phyloP scores from a whole-genome alignment of 1,140 invertebrate species.

The Catajapyx aquilonaris region DNA sequence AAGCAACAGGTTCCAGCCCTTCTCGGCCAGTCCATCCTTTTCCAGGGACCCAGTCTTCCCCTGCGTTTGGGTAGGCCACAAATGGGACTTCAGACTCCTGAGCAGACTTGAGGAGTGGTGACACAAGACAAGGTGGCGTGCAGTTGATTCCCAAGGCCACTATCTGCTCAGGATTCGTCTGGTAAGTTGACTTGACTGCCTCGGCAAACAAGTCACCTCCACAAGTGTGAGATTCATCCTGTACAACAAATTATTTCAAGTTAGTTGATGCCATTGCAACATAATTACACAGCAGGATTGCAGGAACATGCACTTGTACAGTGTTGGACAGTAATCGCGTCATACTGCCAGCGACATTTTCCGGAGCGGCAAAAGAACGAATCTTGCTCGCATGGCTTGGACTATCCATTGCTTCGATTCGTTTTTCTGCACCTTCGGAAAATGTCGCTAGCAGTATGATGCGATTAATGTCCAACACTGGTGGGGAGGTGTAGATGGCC shows the following conservation, averaged over 20 bases:
- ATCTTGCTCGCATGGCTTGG: too few relatives aligned
- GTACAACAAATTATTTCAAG: not conserved
- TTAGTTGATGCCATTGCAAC: constrained; percentile 4
- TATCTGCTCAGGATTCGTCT: constrained; percentile 36
- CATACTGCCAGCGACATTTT: too few relatives aligned
- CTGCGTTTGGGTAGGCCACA: constrained; percentile 52
- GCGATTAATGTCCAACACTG: too few relatives aligned
- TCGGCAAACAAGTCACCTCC: constrained; percentile 45
- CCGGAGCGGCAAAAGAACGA: too few relatives aligned
- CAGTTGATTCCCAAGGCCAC: constrained; percentile 74
- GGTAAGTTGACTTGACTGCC: constrained; percentile 37
- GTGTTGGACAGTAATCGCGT: too few relatives aligned
- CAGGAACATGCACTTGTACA: too few relatives aligned
- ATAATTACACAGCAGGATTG: constrained; percentile 5
- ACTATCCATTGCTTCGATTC: too few relatives aligned
- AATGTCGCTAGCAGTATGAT: too few relatives aligned
- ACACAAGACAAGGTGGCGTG: constrained; percentile 36
- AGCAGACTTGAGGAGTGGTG: constrained; percentile 25
- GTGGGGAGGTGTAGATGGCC: too few relatives aligned
- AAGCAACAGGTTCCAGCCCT: constrained; percentile 26
- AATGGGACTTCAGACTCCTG: constrained; percentile 25
- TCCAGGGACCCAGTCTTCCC: constrained; percentile 30
- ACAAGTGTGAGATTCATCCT: constrained; percentile 18
- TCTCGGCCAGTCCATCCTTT: constrained; percentile 35
- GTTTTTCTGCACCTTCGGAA: too few relatives aligned